Base-by-base conservation (phyloP, 2,888 invertebrate species). In the Tenthredo mesomela region DNA sequence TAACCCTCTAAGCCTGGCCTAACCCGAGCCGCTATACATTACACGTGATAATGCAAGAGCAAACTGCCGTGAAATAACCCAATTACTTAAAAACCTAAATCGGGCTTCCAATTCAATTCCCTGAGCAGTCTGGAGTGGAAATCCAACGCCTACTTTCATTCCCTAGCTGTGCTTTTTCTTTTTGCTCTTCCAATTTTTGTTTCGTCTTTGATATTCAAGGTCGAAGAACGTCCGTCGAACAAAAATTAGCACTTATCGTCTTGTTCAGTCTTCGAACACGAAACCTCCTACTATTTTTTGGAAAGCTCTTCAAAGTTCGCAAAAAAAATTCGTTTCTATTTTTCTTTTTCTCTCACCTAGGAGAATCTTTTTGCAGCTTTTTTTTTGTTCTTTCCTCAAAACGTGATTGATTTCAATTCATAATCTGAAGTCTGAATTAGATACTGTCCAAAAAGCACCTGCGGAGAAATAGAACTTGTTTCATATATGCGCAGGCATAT, bases 21-120 rank as follows among this genome's bases (percentile, higher is more conserved):
- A 80, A 80, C 61, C 61, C 80, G 80, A 40, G 58, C 37, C 58
- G 80, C 58, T 80, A 80, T 80, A 80, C 80, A 80, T 80, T 80
- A 80, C 84, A 71, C 82, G 82, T 54, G 82, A 82, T 85, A 85
- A 85, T 70, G 71, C 85, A 71, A 71, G 58, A 43, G 71, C 54
- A 85, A 43, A 71, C 33, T 43, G 37, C 85, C 61, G 58, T 82
- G 82, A 85, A 85, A 85, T 82, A 70, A 82, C 65, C 85, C 82
- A 85, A 82, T 85, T 85, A 82, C 58, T 82, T 82, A 71, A 85
- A 82, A 82, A 70, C 71, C 82, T 40, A 82, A 85, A 82, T 85
- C 85, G 65, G 75, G 75, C 43, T 84, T 82, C 54, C 80, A 85
- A 61, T 84, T 61, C 75, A 75, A 47, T 84, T 84, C 75, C 84